A percentile compares a stretch with the other conserved stretches of the same genome.
These are phyloP conservation scores for Habropoda laboriosa DNA, from an alignment of 1,140 invertebrate species.

Conservation along the genomic window DNA sequence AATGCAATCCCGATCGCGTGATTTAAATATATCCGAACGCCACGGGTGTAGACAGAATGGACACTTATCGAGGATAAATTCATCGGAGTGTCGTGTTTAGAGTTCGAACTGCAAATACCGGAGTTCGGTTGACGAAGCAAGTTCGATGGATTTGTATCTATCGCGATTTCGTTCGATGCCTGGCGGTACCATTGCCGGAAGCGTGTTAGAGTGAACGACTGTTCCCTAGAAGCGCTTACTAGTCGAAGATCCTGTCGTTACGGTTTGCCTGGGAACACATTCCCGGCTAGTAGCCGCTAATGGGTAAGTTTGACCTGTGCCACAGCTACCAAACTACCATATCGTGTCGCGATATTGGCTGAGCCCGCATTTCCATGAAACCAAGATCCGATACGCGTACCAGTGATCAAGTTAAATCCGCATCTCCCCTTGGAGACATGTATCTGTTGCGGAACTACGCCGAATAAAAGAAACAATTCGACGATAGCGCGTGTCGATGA, in stretches of 20 bases:
- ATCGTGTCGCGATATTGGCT: constrained; percentile 29
- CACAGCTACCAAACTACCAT: constrained; percentile 31
- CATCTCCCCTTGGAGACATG: neutral
- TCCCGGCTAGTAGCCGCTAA: constrained; percentile 53
- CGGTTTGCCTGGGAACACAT: constrained; percentile 38
- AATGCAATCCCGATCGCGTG: too few species aligned
- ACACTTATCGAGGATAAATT: neutral
- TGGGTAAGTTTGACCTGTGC: constrained; percentile 57
- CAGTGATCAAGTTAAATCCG: neutral
- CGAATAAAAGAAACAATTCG: neutral
- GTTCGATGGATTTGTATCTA: constrained; percentile 27
- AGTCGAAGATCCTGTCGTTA: constrained; percentile 47
- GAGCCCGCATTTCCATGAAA: constrained; percentile 24
- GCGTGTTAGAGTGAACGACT: constrained; percentile 48
- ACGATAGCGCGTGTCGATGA: neutral
- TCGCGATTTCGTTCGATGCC: constrained; percentile 30
- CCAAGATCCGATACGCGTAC: constrained; percentile 21
- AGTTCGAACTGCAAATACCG: neutral
- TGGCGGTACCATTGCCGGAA: constrained; percentile 33
- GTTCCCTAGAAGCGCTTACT: constrained; percentile 50
- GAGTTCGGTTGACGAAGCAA: constrained; percentile 3
- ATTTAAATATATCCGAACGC: neutral
- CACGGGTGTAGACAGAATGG: fast-evolving
- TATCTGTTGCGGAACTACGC: neutral
- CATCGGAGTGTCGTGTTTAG: neutral